Conservation (phyloP, 2,888 invertebrate species). For the Caenorhabditis plicata region DNA sequence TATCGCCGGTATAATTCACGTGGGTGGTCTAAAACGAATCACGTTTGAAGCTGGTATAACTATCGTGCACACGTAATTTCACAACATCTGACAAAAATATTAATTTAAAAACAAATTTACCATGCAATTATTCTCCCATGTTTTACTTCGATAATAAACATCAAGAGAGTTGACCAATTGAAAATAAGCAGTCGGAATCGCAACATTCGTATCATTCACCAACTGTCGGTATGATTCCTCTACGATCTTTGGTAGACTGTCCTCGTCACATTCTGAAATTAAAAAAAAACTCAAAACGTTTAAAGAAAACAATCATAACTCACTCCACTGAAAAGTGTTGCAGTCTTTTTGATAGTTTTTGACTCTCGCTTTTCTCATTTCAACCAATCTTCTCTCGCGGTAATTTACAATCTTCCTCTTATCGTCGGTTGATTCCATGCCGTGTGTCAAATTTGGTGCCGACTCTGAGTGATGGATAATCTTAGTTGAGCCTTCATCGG, state of each 20-base stretch:
- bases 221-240: constrained; percentile 8
- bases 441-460: background rate
- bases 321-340: constrained; percentile 21
- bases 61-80: background rate
- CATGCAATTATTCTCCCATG: constrained; percentile 30
- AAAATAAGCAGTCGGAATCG: constrained; percentile 9
- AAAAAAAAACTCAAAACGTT: background rate
- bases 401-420: constrained; percentile 19
- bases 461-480: background rate
- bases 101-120: constrained; percentile 5
- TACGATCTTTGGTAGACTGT: constrained; percentile 6
- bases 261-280: constrained; percentile 28
- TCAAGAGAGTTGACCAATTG: constrained; percentile 23
- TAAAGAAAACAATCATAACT: constrained; percentile 2
- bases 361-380: constrained; percentile 11
- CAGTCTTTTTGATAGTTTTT: constrained; percentile 20
- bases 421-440: background rate
- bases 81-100: background rate
- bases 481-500: constrained; percentile 2
- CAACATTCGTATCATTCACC: constrained; percentile 4
- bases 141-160: constrained; percentile 21
- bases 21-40: no score
- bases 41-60: background rate
- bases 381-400: constrained; percentile 15
- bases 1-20: no score